A percentile compares a stretch with the other conserved stretches of the same genome.
Evolutionary conservation across 2,113 vertebrate species (phyloP).

Genomic region (Naja naja): DNA sequence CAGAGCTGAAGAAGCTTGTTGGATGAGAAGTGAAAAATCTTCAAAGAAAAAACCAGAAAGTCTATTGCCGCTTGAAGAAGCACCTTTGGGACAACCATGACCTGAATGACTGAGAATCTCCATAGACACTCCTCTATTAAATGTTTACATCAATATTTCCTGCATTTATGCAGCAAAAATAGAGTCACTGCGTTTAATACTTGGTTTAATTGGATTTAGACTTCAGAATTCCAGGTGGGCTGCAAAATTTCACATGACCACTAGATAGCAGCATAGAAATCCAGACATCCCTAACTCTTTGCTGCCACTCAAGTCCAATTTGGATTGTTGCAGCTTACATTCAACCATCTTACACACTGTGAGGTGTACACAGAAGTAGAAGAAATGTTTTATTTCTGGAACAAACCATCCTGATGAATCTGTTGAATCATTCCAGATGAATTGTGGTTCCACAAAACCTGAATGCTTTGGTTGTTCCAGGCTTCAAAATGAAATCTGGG

Average conservation of each 20-base stretch:
- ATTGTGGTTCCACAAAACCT: background rate
- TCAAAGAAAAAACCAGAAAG: too few relatives aligned
- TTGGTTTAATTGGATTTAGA: conserved; percentile 10
- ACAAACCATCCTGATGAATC: background rate
- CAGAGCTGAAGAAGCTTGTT: too few relatives aligned
- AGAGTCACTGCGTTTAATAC: background rate
- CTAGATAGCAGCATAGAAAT: background rate
- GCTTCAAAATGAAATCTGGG: background rate
- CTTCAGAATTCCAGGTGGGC: background rate
- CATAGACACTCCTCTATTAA: background rate
- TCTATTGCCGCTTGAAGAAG: too few relatives aligned
- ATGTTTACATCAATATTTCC: conserved; percentile 21
- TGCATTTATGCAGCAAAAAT: background rate
- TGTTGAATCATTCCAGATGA: background rate
- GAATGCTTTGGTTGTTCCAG: background rate
- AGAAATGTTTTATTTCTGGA: background rate
- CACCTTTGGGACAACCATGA: too few relatives aligned
- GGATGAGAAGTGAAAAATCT: too few relatives aligned
- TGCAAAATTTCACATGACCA: background rate
- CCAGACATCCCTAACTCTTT: background rate
- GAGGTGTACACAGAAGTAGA: background rate
- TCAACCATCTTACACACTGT: background rate
- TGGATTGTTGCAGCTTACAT: background rate
- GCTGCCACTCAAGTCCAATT: background rate
- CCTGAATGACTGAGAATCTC: too few relatives aligned